Percentiles rank a stretch among this genome's conserved stretches.
Evolutionary conservation across 2,888 invertebrate species (phyloP).

Genomic region (Drosophila colorata): DNA sequence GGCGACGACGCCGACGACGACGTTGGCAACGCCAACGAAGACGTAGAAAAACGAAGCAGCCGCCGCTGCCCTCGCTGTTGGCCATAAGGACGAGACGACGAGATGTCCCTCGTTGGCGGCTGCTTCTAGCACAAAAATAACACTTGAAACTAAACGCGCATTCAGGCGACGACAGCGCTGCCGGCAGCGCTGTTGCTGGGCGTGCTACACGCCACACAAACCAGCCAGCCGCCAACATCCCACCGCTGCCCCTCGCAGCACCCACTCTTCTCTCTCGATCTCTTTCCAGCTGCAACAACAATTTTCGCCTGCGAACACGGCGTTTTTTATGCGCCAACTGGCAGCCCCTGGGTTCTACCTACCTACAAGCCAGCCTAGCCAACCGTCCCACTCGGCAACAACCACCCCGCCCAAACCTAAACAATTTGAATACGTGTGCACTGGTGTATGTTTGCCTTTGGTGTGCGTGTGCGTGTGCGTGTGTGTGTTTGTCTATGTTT

Average conservation of each 20-base stretch:
- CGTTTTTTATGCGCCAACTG: conserved; percentile 64
- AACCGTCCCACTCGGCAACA: neutral
- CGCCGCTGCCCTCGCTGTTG: conserved; percentile 8
- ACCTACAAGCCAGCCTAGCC: conserved; percentile 20
- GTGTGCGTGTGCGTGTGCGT: conserved; percentile 27
- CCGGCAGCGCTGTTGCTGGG: conserved; percentile 33
- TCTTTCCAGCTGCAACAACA: conserved; percentile 47
- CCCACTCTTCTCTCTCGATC: conserved; percentile 1
- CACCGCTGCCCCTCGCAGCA: neutral
- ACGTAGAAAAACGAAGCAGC: conserved; percentile 49
- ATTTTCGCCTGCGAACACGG: conserved; percentile 79
- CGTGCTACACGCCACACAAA: conserved; percentile 33
- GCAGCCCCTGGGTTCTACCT: conserved; percentile 48
- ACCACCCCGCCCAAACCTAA: conserved; percentile 27
- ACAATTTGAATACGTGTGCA: conserved; percentile 70
- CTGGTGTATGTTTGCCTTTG: conserved; percentile 25
- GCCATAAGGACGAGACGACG: conserved; percentile 47
- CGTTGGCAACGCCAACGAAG: conserved; percentile 29
- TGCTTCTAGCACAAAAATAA: conserved; percentile 79
- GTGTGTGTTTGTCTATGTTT: conserved; percentile 70
- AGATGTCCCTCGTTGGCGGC: conserved; percentile 63
- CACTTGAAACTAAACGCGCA: conserved; percentile 81
- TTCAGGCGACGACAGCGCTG: conserved; percentile 60
- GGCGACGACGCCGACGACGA: conserved; percentile 21
- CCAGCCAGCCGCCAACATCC: conserved; percentile 10